A percentile compares a stretch with the other conserved stretches of the same genome.
Evolutionary conservation across 2,797 vertebrate genomes (phyloP).

Genomic region (Poecilia velifera): DNA sequence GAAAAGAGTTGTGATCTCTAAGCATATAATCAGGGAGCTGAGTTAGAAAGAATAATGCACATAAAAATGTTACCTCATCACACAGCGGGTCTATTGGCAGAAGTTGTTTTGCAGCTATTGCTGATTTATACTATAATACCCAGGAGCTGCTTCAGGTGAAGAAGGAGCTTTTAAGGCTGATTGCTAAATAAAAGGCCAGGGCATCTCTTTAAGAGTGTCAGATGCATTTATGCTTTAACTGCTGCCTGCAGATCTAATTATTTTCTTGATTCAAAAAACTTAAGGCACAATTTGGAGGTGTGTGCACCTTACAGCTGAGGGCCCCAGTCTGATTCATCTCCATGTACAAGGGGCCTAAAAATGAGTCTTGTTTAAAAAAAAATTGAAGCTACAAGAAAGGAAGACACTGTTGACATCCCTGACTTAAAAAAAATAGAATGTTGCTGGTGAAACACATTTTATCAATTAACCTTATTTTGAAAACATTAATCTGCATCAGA

Average conservation of each 20-base stretch:
- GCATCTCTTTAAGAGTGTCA: neutral
- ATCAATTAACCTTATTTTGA: too few relatives aligned
- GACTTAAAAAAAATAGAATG: neutral
- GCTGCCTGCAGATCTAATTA: neutral
- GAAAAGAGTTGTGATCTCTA: neutral
- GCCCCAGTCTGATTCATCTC: neutral
- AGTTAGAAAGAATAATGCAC: neutral
- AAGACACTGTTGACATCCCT: neutral
- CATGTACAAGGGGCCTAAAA: neutral
- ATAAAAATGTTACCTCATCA: neutral
- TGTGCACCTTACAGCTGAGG: neutral
- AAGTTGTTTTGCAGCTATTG: neutral
- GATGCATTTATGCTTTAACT: neutral
- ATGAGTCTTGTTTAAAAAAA: neutral
- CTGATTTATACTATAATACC: neutral
- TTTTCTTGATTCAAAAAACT: neutral
- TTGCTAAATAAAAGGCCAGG: neutral
- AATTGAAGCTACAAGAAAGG: neutral
- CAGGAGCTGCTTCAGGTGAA: neutral
- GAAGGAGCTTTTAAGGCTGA: neutral
- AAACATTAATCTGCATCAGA: neutral
- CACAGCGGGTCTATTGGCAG: neutral
- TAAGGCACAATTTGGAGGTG: neutral
- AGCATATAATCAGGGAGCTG: neutral
- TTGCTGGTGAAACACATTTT: neutral